Base-by-base conservation (phyloP, 1,140 invertebrate genomes). In the Caenorhabditis brenneri region DNA sequence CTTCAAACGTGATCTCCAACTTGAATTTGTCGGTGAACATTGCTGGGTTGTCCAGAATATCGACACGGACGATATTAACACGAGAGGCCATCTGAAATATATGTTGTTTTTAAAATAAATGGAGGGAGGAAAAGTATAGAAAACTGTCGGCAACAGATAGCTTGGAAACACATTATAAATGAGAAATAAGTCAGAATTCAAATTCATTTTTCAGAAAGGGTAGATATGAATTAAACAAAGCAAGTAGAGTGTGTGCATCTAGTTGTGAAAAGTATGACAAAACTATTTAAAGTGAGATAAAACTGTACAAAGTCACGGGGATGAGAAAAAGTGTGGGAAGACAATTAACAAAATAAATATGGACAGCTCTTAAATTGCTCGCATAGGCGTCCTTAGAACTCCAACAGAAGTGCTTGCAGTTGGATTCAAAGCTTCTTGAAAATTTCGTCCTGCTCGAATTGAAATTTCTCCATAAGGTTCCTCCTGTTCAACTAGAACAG, bases 1-100 rank as follows among this genome's bases (percentile, higher is more conserved):
- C 86, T 80, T 89, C 88, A 81, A 89, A 89, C 9, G 87, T 90
- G 69, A 89, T 89, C 81, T 89, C 88, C 19, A 89, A 49, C 36
- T 88, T 81, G 69, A 90, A 88, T 39, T 79, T 65, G 27, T 87
- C 87, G 7, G 55, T 84, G 55, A 89, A 86, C 29, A 46, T 84
- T 19, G 81, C 46, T 16, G 88, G 86, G 49, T 88, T 88, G 22
- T 87, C 83, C 31, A 89, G 82, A 49, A 88, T 78, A 51, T 88
- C 53, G 22, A 88, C 88, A 22, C 36, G 46, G 39, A 53, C 74
- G 36, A 88, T 85, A 78, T 88, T 88, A 1, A 88, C 84, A 19
- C 86, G 87, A 12, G 88, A 84, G 15, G 80, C 80, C 88, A 88
- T 88, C 69, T 51, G 85, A 46, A 55, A 29, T 16, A 85, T 15